Base-by-base conservation (phyloP, 2,113 vertebrate species). In the Bos javanicus region DNA sequence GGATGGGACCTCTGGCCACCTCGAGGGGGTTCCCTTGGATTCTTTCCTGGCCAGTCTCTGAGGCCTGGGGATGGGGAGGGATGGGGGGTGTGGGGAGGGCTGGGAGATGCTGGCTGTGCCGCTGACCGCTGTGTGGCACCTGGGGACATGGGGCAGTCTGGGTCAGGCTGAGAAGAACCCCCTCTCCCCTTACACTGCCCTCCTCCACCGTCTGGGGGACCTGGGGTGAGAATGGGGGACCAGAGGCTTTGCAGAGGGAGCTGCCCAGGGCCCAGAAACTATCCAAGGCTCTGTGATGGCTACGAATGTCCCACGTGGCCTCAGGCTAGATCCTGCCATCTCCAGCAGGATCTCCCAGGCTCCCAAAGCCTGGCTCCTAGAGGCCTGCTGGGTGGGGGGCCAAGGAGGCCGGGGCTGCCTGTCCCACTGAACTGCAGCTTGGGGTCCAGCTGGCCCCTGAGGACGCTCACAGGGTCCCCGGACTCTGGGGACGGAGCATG, bases 31-130 rank as follows among this genome's bases (percentile, higher is more conserved):
- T 56, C 85, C 74, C 93, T 78, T 21, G 52, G 80, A 36, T 94
- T 83, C 95, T 86, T 46, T 78, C 82, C 86, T 80, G 94, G 81
- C 85, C 91, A 21, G 33, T 25, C 59, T 81, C 76, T 95, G 87
- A 14, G 57, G 92, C 74, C 17, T 36, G 64, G n/a, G 64, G n/a
- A 17, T 21, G 64, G 64, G 19, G 36, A 39, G 11, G 21, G 10
- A 6, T 25, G 36, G 67, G 33, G 8, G 28, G 33, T 39, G 60
- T 26, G 57, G 59, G 59, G 26, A 30, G 83, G 74, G 56, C 17
- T n/a, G 57, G n/a, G 30, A 30, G 60, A 60, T 23, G 36, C 57
- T 15, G 88, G 81, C 56, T 64, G 76, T 76, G 43, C 23, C 50
- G 2, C 8, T 28, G 21, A 36, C 36, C 14, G 0, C 10, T 8